phyloP scores from a whole-genome alignment of 53 echinoderm and acorn worm species.

The Crossaster papposus region DNA sequence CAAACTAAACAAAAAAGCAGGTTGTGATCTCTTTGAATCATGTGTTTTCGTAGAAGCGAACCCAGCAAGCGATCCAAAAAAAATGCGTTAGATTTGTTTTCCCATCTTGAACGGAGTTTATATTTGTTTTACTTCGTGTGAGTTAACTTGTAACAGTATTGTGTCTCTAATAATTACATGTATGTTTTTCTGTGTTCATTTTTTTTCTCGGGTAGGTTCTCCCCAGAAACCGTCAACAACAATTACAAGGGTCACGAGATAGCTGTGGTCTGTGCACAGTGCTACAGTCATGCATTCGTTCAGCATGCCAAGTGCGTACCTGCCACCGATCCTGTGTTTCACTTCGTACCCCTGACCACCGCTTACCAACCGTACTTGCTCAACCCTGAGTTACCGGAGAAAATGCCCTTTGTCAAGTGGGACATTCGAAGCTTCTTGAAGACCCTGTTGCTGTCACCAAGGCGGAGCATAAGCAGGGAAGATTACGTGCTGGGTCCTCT shows the following conservation, averaged over 20 bases:
- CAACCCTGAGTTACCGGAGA: constrained; percentile 54
- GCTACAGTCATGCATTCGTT: constrained; percentile 73
- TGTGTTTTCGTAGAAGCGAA: too few relatives aligned
- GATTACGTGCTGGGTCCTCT: constrained; percentile 46
- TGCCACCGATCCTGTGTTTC: constrained; percentile 58
- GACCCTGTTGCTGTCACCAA: constrained; percentile 51
- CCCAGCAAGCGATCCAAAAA: too few relatives aligned
- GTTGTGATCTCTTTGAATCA: too few relatives aligned
- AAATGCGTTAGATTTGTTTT: too few relatives aligned
- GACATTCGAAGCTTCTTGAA: constrained; percentile 58
- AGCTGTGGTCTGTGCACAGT: constrained; percentile 75
- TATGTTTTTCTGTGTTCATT: too few relatives aligned
- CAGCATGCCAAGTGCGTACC: constrained; percentile 81
- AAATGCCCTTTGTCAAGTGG: constrained; percentile 61
- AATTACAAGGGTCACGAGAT: constrained; percentile 54
- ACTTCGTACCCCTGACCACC: constrained; percentile 75
- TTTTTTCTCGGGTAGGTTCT: constrained; percentile 7
- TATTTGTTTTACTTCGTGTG: too few relatives aligned
- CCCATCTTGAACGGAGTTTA: too few relatives aligned
- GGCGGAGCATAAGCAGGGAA: constrained; percentile 35
- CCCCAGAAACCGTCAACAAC: constrained; percentile 50
- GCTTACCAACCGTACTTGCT: constrained; percentile 75
- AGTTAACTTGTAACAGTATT: neutral
- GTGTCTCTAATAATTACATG: neutral
- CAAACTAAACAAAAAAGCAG: too few relatives aligned